phyloP scores from a whole-genome alignment of 2,113 vertebrate species.

The Dromaius novaehollandiae region DNA sequence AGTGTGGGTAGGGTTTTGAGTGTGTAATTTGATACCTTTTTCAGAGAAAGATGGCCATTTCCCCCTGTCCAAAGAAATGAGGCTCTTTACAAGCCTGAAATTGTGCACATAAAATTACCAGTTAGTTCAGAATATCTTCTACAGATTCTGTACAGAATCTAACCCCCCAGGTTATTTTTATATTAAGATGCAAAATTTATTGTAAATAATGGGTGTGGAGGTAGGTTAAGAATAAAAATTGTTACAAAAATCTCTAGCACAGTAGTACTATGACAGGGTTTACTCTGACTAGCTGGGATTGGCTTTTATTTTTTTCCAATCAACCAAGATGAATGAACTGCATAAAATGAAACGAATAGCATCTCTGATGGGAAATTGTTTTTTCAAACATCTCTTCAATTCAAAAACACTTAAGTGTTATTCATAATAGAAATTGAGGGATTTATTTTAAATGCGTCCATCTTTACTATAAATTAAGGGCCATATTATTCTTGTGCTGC shows the following conservation, averaged over 20 bases:
- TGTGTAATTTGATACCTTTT: neutral
- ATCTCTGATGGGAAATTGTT: neutral
- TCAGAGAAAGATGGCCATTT: neutral
- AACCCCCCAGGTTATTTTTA: neutral
- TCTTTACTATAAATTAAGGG: conserved; percentile 41
- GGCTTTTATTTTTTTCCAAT: conserved; percentile 37
- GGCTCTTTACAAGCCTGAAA: neutral
- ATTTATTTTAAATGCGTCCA: conserved; percentile 40
- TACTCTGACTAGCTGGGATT: neutral
- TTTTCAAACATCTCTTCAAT: conserved; percentile 54
- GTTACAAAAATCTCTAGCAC: neutral
- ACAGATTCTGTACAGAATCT: neutral
- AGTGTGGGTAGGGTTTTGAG: neutral
- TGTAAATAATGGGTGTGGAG: neutral
- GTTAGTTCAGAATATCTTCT: neutral
- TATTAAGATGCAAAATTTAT: neutral
- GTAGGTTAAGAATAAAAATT: neutral
- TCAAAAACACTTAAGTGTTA: conserved; percentile 44
- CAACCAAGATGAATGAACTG: conserved; percentile 50
- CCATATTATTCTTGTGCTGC: conserved; percentile 22
- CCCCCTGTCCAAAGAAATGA: neutral
- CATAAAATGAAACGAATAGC: conserved; percentile 56
- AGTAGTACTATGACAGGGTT: neutral
- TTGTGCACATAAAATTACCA: neutral
- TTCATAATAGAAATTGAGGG: conserved; percentile 38